Base-by-base conservation (phyloP, 2,888 invertebrate species). In the Petrolisthes cinctipes region DNA sequence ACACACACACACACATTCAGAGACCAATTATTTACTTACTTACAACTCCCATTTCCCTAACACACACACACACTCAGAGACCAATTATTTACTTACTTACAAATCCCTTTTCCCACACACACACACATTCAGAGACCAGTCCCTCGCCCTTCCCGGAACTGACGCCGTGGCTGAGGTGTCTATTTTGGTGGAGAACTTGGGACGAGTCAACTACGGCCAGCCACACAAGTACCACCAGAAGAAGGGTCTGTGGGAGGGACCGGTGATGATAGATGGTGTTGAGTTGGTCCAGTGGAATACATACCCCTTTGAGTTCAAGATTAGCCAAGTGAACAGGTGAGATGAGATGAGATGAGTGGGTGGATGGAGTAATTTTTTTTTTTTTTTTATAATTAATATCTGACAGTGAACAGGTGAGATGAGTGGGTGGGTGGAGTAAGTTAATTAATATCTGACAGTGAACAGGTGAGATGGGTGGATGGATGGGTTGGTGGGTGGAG, bases 221-320 rank as follows among this genome's bases (percentile, higher is more conserved):
- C 91, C 93, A 92, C 91, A 93, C 56, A 91, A 92, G 37, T 92
- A 93, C 78, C 92, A 93, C 86, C 92, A 92, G 83, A 93, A 92
- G 71, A 94, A 94, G 92, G 94, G 94, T 5, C 86, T 94, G 5
- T 91, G 90, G 79, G 91, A 94, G 91, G 94, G 94, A 0, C 92
- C 92, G 2, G 92, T 94, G 0, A 91, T 91, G 9, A 85, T 94
- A 6, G 93, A 94, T 91, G 92, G 92, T 4, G 83, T 92, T 11
- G 90, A 91, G 56, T 87, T 94, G 0, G 90, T 91, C 6, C 91
- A 93, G 88, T 94, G 94, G 94, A 92, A 93, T 83, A 93, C 94
- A 0, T 92, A 92, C 91, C 93, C 94, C 0, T 91, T 95, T 68
- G 94, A 95, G 91, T 94, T 95, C 91, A 94, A 93, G 90, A 92